phyloP scores from a whole-genome alignment of 2,888 invertebrate species.

The Eurytoma californica region DNA sequence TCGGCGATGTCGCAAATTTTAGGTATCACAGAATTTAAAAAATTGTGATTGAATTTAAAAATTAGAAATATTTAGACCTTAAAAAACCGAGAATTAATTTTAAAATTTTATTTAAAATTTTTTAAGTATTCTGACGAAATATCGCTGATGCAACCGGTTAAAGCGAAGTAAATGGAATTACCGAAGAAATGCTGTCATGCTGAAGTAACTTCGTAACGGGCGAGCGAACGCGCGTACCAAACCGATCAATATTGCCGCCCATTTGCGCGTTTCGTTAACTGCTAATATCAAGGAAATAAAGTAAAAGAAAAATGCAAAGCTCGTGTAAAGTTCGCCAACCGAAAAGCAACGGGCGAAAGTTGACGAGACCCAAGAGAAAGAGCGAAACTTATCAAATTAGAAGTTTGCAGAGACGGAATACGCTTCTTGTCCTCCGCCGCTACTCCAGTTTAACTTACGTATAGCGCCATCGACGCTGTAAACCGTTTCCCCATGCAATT shows the following conservation, averaged over 20 bases:
- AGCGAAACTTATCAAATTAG: slow-evolving; percentile 32
- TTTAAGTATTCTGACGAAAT: no score
- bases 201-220: no score
- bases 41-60: no score
- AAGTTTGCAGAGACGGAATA: not conserved
- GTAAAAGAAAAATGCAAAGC: not conserved
- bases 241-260: slow-evolving; percentile 27
- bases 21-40: no score
- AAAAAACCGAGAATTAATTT: no score
- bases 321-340: slow-evolving; percentile 16
- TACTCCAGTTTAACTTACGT: not conserved
- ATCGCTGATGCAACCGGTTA: no score
- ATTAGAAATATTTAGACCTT: no score
- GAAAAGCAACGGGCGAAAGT: slow-evolving; percentile 22
- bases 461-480: not conserved
- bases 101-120: no score
- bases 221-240: no score
- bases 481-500: not conserved
- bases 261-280: not conserved
- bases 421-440: not conserved
- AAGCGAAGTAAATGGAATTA: no score
- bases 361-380: not conserved
- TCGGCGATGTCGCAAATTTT: no score
- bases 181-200: no score
- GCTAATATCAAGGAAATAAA: slow-evolving; percentile 1